Evolutionary conservation across 2,888 invertebrate species (phyloP), one percentile per base, ranked within the genome.

Genomic region (Xanthia togata): DNA sequence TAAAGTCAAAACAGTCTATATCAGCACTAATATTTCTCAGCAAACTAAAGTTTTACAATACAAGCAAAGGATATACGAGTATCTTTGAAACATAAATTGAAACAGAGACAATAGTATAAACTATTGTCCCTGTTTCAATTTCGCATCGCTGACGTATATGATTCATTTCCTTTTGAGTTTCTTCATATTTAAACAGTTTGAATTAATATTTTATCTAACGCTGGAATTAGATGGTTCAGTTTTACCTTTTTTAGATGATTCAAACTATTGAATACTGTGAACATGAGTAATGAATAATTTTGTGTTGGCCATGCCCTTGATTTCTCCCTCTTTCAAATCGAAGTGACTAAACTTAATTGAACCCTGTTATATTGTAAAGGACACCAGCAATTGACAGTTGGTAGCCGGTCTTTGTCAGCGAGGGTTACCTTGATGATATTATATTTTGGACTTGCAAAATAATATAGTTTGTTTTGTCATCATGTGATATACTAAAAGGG

Each of bases 61-160:
- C 9, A 47, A 57, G 20, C 17, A 41, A 20, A 6, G 38, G 1
- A 12, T 26, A 41, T 26, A 41, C n/a, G n/a, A n/a, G n/a, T 47
- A 47, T 57, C 38, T 70, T 44, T 41, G 35, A 35, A n/a, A 64
- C 23, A 50, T 23, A n/a, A 35, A 38, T n/a, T 62, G 26, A 50
- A n/a, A 23, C 20, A 47, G 23, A 76, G 12, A 78, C 17, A 70
- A 78, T n/a, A n/a, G n/a, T n/a, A n/a, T n/a, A n/a, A n/a, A n/a
- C n/a, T n/a, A n/a, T n/a, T n/a, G n/a, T n/a, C n/a, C n/a, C n/a
- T n/a, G n/a, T n/a, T n/a, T n/a, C n/a, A n/a, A n/a, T n/a, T n/a
- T n/a, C n/a, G n/a, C n/a, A n/a, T n/a, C n/a, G n/a, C n/a, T n/a
- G n/a, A n/a, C n/a, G n/a, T n/a, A n/a, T n/a, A n/a, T n/a, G n/a